Evolutionary conservation across 2,888 invertebrate species (phyloP), one percentile per base, ranked within the genome.

Genomic region (Galerucella calmariensis): DNA sequence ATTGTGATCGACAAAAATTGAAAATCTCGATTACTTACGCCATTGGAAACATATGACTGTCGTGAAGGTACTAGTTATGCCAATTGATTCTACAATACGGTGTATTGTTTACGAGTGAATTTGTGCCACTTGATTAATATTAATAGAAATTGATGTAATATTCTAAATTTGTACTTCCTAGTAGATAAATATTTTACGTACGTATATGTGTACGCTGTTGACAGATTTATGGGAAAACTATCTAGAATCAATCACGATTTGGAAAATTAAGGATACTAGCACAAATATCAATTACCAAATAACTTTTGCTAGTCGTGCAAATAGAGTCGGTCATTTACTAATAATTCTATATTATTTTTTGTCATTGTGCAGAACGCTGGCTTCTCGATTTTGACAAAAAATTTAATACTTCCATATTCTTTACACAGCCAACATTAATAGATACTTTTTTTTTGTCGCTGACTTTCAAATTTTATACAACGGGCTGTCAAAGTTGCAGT

Each of bases 91-190:
- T 74, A 70, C 73, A 73, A 63, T 48, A 56, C 24, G 63, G 67
- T 74, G 73, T 72, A 77, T 77, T 78, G 78, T 77, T 78, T 76
- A 77, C 78, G 62, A 74, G 66, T 53, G 73, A 73, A 53, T 78
- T 73, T 72, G 69, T 69, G 71, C 66, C 72, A 73, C 78, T 72
- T 73, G 75, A 76, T 78, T 74, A 78, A 78, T 78, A 78, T 78
- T 78, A 75, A 78, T 78, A 74, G 53, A 56, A 67, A 74, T 72
- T 76, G 75, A 74, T 78, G 77, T 74, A 78, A 78, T 74, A 77
- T 75, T 78, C 77, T 78, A 78, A 75, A 76, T 76, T 76, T 78
- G 77, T 68, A 75, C 71, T 77, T 77, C 74, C 56, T 61, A 73
- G 75, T 75, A 74, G 20, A 72, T 69, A 58, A 48, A 63, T 58